Evolutionary conservation across 2,797 vertebrate genomes (phyloP).

Genomic region (Hybognathus amarus): DNA sequence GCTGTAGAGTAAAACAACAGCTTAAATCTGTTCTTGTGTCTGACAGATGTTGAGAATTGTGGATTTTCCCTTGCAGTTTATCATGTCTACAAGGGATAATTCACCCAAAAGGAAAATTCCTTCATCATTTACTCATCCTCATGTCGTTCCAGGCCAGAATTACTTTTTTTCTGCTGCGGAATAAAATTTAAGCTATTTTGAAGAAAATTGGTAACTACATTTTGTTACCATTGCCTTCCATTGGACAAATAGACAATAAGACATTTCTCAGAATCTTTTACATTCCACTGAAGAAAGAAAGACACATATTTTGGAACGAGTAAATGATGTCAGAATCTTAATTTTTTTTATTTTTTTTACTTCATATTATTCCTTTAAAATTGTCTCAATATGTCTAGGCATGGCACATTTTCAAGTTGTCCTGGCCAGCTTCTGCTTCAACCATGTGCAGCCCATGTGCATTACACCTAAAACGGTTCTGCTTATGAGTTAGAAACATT

Average conservation of each 20-base stretch:
- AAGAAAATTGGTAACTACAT: background rate
- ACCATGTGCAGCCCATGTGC: constrained; percentile 11
- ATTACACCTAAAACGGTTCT: background rate
- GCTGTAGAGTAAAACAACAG: background rate
- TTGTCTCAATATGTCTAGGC: constrained; percentile 24
- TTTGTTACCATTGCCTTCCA: background rate
- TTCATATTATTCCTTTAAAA: background rate
- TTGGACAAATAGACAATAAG: background rate
- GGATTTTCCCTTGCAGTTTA: background rate
- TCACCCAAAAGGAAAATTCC: too few relatives aligned
- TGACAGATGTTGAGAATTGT: background rate
- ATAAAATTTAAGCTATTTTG: background rate
- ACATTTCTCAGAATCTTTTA: background rate
- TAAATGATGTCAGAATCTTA: background rate
- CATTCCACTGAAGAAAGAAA: background rate
- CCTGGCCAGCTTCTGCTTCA: background rate
- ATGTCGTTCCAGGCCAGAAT: background rate
- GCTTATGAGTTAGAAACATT: constrained; percentile 10
- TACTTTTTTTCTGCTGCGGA: background rate
- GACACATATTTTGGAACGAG: background rate
- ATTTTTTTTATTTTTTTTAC: background rate
- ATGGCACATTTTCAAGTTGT: background rate
- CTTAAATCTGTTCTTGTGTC: background rate
- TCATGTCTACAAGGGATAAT: background rate
- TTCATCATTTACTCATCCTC: background rate